phyloP scores from a whole-genome alignment of 2,797 vertebrate species.

The Spondyliosoma cantharus region DNA sequence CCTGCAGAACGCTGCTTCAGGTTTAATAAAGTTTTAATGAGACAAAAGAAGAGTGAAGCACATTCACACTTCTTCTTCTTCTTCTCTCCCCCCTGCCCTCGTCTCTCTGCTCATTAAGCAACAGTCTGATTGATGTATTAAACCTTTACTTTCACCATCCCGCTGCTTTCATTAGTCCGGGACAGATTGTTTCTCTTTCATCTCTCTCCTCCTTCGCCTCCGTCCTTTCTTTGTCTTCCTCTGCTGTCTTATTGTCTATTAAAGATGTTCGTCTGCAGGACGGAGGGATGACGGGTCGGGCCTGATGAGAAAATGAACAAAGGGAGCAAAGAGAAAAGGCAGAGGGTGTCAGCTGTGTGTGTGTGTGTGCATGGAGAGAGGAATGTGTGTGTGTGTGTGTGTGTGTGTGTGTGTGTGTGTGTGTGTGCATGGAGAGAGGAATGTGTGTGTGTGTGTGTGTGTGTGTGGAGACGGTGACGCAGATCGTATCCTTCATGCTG shows the following conservation, averaged over 20 bases:
- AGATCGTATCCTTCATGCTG: background rate
- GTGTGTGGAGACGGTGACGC: background rate
- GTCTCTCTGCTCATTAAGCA: constrained; percentile 57
- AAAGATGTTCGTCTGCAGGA: constrained; percentile 29
- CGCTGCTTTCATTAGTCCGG: constrained; percentile 56
- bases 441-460: background rate
- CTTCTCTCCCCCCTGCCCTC: constrained; percentile 1
- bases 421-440: background rate
- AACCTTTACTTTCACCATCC: constrained; percentile 61
- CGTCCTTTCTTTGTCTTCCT: constrained; percentile 41
- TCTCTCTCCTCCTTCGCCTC: constrained; percentile 29
- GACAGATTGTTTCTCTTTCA: constrained; percentile 61
- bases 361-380: background rate
- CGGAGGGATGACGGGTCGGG: constrained; percentile 15
- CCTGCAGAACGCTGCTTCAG: background rate
- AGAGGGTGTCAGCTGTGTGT: background rate
- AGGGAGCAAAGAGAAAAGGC: constrained; percentile 14
- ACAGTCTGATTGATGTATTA: constrained; percentile 63
- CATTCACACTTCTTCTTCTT: background rate
- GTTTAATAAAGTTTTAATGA: constrained; percentile 42
- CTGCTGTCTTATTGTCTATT: constrained; percentile 52
- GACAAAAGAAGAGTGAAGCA: constrained; percentile 31
- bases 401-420: background rate
- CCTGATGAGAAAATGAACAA: constrained; percentile 50
- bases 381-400: constrained; percentile 3